Base-by-base conservation (phyloP, 2,797 vertebrate genomes). In the Geotrypetes seraphini region DNA sequence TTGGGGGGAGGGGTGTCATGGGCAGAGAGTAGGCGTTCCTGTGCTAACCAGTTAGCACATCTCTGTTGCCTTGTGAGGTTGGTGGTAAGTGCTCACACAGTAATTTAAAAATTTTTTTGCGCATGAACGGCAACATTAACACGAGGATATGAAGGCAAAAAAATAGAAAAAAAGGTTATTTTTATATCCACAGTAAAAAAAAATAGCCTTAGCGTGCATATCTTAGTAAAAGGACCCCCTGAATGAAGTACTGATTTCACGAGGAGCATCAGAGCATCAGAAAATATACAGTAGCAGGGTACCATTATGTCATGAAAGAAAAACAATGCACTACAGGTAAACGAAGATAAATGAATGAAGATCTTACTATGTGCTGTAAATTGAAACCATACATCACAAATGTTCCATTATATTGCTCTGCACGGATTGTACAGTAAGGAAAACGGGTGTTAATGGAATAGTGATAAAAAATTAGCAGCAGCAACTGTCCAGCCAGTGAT, bases 261-360 rank as follows among this genome's bases (percentile, higher is more conserved):
- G 64, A 37, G 50, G 63, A 62, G 27, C 64, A 71, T 75, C 73
- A 79, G 76, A 75, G 62, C 64, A 81, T 76, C 79, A 69, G 75
- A 68, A 76, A 83, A 76, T 59, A 60, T 53, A 74, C 62, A n/a
- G n/a, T n/a, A n/a, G n/a, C 62, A 6, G 59, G 27, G 62, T 70
- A 66, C 64, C 71, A 60, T 50, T 66, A 63, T 69, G 69, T 36
- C n/a, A n/a, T n/a, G n/a, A n/a, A 53, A 63, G 67, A 71, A 66
- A 57, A 53, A 52, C 59, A 58, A 62, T 73, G 64, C 73, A 75
- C 81, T 78, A 74, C 46, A 66, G 62, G 62, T 75, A 83, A 83
- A 83, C 69, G 63, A 81, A 81, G 78, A 83, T 73, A 79, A 79
- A 83, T 81, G 75, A 71, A 73, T 78, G 75, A 79, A 81, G 66